These are phyloP conservation scores for Nomada flava DNA, from an alignment of 2,888 invertebrate genomes.

Conservation along the genomic window DNA sequence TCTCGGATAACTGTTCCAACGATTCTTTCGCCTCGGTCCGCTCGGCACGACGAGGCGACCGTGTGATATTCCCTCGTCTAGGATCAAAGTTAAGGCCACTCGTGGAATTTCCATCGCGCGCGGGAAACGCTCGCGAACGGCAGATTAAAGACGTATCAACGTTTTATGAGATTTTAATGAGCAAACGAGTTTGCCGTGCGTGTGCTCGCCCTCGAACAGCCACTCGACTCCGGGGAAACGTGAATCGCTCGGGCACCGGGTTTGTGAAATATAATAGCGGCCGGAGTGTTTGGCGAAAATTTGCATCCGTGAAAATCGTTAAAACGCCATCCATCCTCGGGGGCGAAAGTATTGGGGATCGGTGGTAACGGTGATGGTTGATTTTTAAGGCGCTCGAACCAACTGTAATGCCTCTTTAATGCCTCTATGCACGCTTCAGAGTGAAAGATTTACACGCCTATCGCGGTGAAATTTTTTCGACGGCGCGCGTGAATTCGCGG, in stretches of 20 bases:
- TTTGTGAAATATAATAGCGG: not conserved
- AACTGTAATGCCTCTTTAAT: slow-evolving; percentile 6
- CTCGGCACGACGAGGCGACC: slow-evolving; percentile 41
- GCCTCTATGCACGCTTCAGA: slow-evolving; percentile 18
- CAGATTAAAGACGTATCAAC: slow-evolving; percentile 56
- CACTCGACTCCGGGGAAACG: slow-evolving; percentile 14
- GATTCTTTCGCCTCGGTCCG: slow-evolving; percentile 64
- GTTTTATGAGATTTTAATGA: slow-evolving; percentile 65
- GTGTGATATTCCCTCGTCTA: slow-evolving; percentile 42
- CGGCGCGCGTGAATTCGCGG: not conserved
- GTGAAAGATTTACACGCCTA: slow-evolving; percentile 3
- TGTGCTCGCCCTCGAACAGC: not conserved
- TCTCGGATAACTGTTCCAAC: slow-evolving; percentile 61
- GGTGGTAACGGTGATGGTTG: not conserved
- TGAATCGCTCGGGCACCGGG: slow-evolving; percentile 6
- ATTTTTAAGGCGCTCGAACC: not conserved
- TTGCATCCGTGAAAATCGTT: slow-evolving; percentile 39
- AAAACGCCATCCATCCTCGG: slow-evolving; percentile 35
- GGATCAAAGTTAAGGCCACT: slow-evolving; percentile 47
- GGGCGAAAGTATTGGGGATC: not conserved
- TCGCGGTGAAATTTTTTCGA: not conserved
- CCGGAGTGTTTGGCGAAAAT: slow-evolving; percentile 13
- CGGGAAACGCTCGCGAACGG: slow-evolving; percentile 25
- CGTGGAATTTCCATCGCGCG: slow-evolving; percentile 24
- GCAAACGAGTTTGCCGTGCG: slow-evolving; percentile 58